These are phyloP conservation scores for Cryptophagus acutangulus DNA, from an alignment of 2,888 invertebrate genomes.

Conservation along the genomic window DNA sequence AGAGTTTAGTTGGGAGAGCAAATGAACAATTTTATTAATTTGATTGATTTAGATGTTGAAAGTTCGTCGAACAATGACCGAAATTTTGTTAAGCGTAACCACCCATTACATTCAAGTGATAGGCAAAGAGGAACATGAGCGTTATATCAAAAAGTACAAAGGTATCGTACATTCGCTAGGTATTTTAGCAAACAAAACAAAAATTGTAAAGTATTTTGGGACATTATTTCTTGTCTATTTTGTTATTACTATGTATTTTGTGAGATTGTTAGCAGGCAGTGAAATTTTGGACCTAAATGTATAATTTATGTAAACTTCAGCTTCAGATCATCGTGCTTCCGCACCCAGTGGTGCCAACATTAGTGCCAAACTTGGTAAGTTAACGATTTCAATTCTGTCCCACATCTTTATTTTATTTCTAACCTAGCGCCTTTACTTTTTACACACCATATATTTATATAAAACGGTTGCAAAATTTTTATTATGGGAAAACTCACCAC, in stretches of 20 bases:
- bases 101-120: conserved; percentile 81
- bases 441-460: too few relatives aligned
- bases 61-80: conserved; percentile 84
- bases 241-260: conserved; percentile 21
- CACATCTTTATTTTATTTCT: too few relatives aligned
- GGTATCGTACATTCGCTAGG: conserved; percentile 56
- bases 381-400: too few relatives aligned
- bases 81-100: conserved; percentile 90
- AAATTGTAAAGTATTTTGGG: conserved; percentile 4
- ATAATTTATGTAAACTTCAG: conserved; percentile 49
- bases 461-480: too few relatives aligned
- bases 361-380: conserved; percentile 90
- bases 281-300: conserved; percentile 40
- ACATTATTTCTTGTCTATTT: conserved; percentile 5
- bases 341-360: conserved; percentile 66
- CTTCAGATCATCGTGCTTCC: conserved; percentile 46
- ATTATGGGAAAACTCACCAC: too few relatives aligned
- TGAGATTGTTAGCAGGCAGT: conserved; percentile 43
- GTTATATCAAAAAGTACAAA: conserved; percentile 64
- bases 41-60: conserved; percentile 67
- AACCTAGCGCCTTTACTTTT: too few relatives aligned
- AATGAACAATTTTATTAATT: neutral
- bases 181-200: conserved; percentile 9
- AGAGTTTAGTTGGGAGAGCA: too few relatives aligned
- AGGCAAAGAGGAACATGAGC: conserved; percentile 80